Evolutionary conservation across 92 coral and sea anemone species (phyloP), one percentile per base, ranked within the genome.

Genomic region (Chrysogorgia sp.): DNA sequence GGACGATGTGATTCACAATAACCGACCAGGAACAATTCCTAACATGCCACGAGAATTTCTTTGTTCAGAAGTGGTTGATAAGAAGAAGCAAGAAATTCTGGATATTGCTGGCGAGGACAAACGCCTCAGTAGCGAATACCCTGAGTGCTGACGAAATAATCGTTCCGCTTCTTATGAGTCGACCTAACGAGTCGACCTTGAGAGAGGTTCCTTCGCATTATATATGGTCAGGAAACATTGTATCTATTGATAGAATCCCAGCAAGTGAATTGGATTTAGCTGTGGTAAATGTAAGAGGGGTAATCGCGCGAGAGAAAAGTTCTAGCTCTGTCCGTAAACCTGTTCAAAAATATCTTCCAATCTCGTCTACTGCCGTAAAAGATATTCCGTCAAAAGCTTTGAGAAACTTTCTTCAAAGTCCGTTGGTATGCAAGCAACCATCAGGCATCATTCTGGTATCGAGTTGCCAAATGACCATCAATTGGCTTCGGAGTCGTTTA

Each of bases 401-500:
- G 32, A 57, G 63, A 23, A 14, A 57, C 31, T 57, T 57, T 57
- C 34, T 23, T 57, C 63, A 23, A 13, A 57, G 63, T 57, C 31
- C 63, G 17, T 57, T 57, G 63, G 63, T 57, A 3, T 3, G 3
- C 12, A 57, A 57, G 23, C 63, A 29, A 23, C 63, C 29, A 57
- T 3, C 29, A 57, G 34, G 34, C 23, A 3, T 3, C 32, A 14
- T 2, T 23, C 63, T 57, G 8, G 63, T 29, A 4, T 57, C 63
- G 4, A 57, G 63, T 19, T 12, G 23, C 12, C 17, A 57, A 15
- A 23, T 57, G 63, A 57, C 63, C 63, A 57, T 57, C 63, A 13
- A 8, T 10, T 57, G 63, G 63, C 63, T 57, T 1, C 63, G 63
- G 17, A 57, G 63, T 57, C 63, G 63, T 19, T 57, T 57, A 31